Evolutionary conservation across 2,113 vertebrate genomes (phyloP).

Genomic region (Perognathus longimembris): DNA sequence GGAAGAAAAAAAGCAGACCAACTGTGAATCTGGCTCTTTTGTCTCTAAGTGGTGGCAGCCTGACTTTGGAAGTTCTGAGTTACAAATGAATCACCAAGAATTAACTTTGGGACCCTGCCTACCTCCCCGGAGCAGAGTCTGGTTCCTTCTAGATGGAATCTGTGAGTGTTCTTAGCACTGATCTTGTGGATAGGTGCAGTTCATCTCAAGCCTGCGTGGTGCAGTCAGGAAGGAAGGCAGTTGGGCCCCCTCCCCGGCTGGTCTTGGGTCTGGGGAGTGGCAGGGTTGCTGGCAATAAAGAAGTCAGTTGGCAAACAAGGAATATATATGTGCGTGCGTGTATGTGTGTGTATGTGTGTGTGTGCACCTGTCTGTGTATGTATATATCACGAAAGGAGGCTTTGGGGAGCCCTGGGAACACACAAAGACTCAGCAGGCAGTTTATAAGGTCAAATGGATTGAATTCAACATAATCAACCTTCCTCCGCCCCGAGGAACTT

Average conservation of each 20-base stretch:
- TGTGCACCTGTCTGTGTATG: too few relatives aligned
- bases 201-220: not conserved
- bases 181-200: not conserved
- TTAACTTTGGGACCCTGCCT: not conserved
- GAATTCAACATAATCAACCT: slow-evolving; percentile 44
- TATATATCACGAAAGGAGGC: not conserved
- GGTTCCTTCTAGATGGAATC: not conserved
- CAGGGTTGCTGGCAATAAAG: not conserved
- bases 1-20: not conserved
- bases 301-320: not conserved
- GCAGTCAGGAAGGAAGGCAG: not conserved
- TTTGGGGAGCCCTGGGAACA: not conserved
- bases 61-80: not conserved
- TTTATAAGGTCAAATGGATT: not conserved
- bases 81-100: not conserved
- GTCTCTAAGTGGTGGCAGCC: not conserved
- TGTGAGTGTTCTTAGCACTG: not conserved
- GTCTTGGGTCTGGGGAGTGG: not conserved
- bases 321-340: not conserved
- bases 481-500: not conserved
- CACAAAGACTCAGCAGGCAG: not conserved
- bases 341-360: too few relatives aligned
- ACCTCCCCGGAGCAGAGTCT: not conserved
- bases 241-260: not conserved
- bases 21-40: not conserved